These are phyloP conservation scores for Camponotus floridanus DNA, from an alignment of 1,140 invertebrate species.

Conservation along the genomic window DNA sequence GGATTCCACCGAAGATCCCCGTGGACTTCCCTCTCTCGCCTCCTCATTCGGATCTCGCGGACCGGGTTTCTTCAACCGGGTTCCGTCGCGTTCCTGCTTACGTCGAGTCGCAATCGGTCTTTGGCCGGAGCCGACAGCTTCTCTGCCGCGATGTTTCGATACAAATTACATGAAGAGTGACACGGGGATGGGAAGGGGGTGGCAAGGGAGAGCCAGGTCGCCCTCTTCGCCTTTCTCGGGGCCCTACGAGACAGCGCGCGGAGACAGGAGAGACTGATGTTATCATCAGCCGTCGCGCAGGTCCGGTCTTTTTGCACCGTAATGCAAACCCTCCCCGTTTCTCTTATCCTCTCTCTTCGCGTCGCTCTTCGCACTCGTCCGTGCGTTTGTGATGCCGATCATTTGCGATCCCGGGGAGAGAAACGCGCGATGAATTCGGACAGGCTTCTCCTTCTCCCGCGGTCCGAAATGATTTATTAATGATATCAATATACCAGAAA, in stretches of 20 bases:
- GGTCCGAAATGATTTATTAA: constrained; percentile 29
- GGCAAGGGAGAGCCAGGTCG: no score
- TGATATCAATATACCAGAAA: neutral
- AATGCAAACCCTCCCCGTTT: constrained; percentile 53
- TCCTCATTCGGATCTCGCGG: neutral
- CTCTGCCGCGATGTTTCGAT: constrained; percentile 79
- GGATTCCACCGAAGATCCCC: constrained; percentile 59
- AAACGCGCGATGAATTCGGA: constrained; percentile 50
- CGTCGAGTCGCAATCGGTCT: constrained; percentile 74
- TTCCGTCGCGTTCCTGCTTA: constrained; percentile 44
- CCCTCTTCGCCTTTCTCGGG: constrained; percentile 16
- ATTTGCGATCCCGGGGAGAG: constrained; percentile 64
- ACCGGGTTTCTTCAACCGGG: constrained; percentile 53
- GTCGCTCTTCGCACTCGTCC: constrained; percentile 53
- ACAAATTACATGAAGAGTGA: constrained; percentile 82
- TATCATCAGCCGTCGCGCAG: constrained; percentile 78
- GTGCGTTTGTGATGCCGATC: constrained; percentile 70
- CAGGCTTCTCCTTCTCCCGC: neutral
- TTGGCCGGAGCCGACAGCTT: constrained; percentile 72
- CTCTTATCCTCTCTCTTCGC: constrained; percentile 12
- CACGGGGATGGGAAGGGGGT: constrained; percentile 46
- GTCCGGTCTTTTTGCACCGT: constrained; percentile 68
- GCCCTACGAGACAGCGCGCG: neutral
- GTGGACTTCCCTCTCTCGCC: constrained; percentile 59
- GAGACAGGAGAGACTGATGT: constrained; percentile 79